A percentile compares a stretch with the other conserved stretches of the same genome.
phyloP scores from a whole-genome alignment of 1,140 invertebrate genomes.

The Cylas formicarius region DNA sequence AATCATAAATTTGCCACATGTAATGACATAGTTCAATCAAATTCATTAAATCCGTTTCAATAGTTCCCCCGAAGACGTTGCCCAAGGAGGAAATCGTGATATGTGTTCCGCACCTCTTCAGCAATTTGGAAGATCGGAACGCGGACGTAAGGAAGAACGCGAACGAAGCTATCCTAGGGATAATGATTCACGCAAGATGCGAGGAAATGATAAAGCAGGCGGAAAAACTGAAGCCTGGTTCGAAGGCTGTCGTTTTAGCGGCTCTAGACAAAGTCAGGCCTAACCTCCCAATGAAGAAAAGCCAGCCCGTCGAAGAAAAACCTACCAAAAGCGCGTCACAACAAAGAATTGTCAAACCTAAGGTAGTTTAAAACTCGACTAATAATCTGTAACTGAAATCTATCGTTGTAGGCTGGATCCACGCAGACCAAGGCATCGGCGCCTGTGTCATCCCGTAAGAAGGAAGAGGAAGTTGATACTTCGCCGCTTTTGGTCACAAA shows the following conservation, averaged over 20 bases:
- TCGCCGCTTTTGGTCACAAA: conserved; percentile 76
- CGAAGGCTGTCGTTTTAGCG: conserved; percentile 69
- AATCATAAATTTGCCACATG: too few species aligned
- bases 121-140: conserved; percentile 83
- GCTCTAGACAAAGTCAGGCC: conserved; percentile 80
- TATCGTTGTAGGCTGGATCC: conserved; percentile 19
- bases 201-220: conserved; percentile 70
- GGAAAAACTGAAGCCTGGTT: conserved; percentile 82
- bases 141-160: conserved; percentile 86
- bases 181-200: conserved; percentile 90
- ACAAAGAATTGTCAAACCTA: conserved; percentile 35
- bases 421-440: conserved; percentile 25
- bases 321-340: conserved; percentile 41
- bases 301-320: conserved; percentile 40
- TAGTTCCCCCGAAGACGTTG: conserved; percentile 60
- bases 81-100: conserved; percentile 72
- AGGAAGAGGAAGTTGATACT: conserved; percentile 79
- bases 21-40: too few species aligned
- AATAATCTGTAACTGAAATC: neutral
- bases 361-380: conserved; percentile 19
- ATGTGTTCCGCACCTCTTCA: conserved; percentile 74
- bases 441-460: conserved; percentile 55
- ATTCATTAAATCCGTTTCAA: too few species aligned
- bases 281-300: conserved; percentile 62
- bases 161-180: conserved; percentile 78